These are phyloP conservation scores for Eristalinus aeneus DNA, from an alignment of 2,888 invertebrate genomes.

Conservation along the genomic window DNA sequence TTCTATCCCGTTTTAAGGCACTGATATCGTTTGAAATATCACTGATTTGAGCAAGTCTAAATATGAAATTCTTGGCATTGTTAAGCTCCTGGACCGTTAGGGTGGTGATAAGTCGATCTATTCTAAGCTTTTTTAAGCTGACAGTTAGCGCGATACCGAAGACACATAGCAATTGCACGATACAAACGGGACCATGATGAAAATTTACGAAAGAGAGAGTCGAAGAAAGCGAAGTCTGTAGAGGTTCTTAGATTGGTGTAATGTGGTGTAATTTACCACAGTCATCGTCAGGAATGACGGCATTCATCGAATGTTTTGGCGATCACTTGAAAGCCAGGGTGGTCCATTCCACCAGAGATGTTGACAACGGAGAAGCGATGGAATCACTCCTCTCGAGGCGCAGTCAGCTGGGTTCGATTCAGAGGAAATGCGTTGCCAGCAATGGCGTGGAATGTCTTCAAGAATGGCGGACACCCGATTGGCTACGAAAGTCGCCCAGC, in stretches of 20 bases:
- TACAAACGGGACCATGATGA: constrained; percentile 8
- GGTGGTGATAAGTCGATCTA: neutral
- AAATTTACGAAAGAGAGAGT: neutral
- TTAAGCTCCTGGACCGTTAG: too few relatives aligned
- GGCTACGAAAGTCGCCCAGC: constrained; percentile 51
- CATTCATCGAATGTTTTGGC: too few relatives aligned
- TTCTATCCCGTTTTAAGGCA: too few relatives aligned
- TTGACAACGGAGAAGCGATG: constrained; percentile 25
- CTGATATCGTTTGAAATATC: too few relatives aligned
- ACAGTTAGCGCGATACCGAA: neutral
- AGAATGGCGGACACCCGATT: constrained; percentile 55
- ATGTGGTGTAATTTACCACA: too few relatives aligned
- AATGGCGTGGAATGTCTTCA: constrained; percentile 12
- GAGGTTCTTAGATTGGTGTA: too few relatives aligned
- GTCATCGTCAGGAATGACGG: too few relatives aligned
- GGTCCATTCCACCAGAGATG: constrained; percentile 18
- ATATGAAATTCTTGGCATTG: too few relatives aligned
- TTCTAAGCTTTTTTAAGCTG: neutral
- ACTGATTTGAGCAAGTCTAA: too few relatives aligned
- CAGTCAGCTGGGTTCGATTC: constrained; percentile 68
- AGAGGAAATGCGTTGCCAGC: constrained; percentile 63
- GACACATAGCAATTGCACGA: neutral
- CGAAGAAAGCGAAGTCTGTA: neutral
- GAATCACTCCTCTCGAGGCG: constrained; percentile 62
- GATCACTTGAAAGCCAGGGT: neutral